phyloP scores from a whole-genome alignment of 2,113 vertebrate species.

The Muscicapa adusta region DNA sequence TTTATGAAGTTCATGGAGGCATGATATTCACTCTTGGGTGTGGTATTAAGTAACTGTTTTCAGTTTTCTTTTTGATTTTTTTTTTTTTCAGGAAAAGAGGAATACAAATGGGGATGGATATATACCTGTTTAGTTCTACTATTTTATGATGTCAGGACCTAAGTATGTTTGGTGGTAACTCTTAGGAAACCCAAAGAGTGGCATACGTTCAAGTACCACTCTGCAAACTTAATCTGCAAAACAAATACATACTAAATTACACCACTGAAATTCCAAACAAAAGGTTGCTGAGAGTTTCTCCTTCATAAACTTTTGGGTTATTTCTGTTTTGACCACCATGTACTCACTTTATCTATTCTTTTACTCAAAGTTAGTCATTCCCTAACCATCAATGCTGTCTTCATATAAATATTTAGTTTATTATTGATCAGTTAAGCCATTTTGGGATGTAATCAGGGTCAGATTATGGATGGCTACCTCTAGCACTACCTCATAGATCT shows the following conservation, averaged over 20 bases:
- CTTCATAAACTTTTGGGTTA: neutral
- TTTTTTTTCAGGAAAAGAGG: accelerated
- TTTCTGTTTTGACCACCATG: neutral
- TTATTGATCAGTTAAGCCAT: neutral
- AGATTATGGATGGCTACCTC: neutral
- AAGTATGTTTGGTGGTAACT: neutral
- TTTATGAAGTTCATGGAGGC: neutral
- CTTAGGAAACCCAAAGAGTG: neutral
- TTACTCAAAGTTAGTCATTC: neutral
- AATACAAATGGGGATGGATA: accelerated
- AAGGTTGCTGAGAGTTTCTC: neutral
- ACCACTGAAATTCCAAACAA: neutral
- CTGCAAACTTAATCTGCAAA: neutral
- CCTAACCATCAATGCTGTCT: neutral
- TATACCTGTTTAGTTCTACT: neutral
- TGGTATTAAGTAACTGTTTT: neutral
- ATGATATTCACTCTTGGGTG: neutral
- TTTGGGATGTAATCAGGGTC: neutral
- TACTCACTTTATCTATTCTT: neutral
- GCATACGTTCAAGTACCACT: neutral
- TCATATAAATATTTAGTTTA: neutral
- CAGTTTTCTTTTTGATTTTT: neutral
- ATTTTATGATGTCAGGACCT: neutral
- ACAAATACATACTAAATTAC: neutral
- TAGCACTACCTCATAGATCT: neutral